These are phyloP conservation scores for Amia ocellicauda DNA, from an alignment of 2,113 vertebrate genomes.

Conservation along the genomic window DNA sequence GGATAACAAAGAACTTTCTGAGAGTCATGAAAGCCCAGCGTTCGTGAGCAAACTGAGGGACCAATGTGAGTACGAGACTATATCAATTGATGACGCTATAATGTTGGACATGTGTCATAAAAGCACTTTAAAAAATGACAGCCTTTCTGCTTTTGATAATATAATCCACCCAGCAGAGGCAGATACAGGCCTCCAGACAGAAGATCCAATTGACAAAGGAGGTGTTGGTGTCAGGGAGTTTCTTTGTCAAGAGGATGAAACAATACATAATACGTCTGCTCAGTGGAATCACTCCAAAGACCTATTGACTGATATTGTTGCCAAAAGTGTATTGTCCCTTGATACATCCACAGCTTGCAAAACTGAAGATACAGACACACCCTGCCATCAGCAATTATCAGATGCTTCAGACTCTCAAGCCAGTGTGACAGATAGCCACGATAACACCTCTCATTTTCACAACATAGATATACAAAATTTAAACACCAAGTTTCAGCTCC, in stretches of 20 bases:
- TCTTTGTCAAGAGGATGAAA: constrained; percentile 51
- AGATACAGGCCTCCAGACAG: background rate
- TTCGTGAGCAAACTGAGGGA: constrained; percentile 63
- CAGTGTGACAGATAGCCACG: constrained; percentile 32
- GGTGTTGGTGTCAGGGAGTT: constrained; percentile 43
- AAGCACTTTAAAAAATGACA: constrained; percentile 51
- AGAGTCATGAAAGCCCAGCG: constrained; percentile 57
- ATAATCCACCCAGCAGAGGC: constrained; percentile 26
- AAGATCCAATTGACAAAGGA: constrained; percentile 35
- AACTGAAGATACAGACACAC: constrained; percentile 40
- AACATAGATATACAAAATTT: constrained; percentile 71
- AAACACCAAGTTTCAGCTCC: constrained; percentile 69
- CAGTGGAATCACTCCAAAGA: constrained; percentile 62
- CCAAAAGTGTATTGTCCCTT: constrained; percentile 38
- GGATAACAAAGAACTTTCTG: constrained; percentile 50
- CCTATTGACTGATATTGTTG: constrained; percentile 35
- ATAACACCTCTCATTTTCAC: constrained; percentile 52
- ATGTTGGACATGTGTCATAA: constrained; percentile 76
- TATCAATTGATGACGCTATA: constrained; percentile 73
- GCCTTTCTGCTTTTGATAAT: constrained; percentile 29
- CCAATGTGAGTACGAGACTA: constrained; percentile 71
- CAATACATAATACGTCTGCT: constrained; percentile 44
- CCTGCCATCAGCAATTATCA: constrained; percentile 43
- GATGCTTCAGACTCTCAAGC: constrained; percentile 47
- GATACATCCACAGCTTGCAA: constrained; percentile 49